phyloP scores from a whole-genome alignment of 2,113 vertebrate species.

The Brachyistius frenatus region DNA sequence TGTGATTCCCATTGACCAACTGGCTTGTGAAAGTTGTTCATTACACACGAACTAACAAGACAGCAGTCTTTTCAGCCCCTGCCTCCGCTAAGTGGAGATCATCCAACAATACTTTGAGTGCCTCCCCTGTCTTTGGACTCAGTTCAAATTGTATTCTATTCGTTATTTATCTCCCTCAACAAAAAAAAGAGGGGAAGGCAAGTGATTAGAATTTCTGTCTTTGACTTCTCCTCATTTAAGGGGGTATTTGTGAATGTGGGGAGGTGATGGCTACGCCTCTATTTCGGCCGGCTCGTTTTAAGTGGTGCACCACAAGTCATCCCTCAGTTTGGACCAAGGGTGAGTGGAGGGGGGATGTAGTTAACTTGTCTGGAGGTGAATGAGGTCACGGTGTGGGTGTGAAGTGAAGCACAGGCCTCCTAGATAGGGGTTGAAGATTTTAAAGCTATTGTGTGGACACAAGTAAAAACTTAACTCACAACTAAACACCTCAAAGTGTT shows the following conservation, averaged over 20 bases:
- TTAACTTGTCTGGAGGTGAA: slow-evolving; percentile 77
- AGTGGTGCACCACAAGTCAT: slow-evolving; percentile 63
- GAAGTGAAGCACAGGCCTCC: slow-evolving; percentile 62
- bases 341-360: slow-evolving; percentile 47
- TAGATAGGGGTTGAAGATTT: slow-evolving; percentile 41
- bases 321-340: slow-evolving; percentile 56
- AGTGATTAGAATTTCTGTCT: slow-evolving; percentile 84
- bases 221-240: slow-evolving; percentile 82
- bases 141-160: slow-evolving; percentile 80
- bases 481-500: slow-evolving; percentile 37
- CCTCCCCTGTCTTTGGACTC: slow-evolving; percentile 79
- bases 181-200: slow-evolving; percentile 79
- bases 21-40: slow-evolving; percentile 84
- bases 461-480: slow-evolving; percentile 33
- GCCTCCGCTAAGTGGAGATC: slow-evolving; percentile 83
- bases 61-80: slow-evolving; percentile 80
- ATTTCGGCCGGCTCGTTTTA: slow-evolving; percentile 70
- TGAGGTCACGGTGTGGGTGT: slow-evolving; percentile 62
- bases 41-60: slow-evolving; percentile 84
- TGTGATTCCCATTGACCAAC: slow-evolving; percentile 82
- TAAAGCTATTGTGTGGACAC: slow-evolving; percentile 49
- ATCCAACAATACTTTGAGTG: slow-evolving; percentile 82
- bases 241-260: slow-evolving; percentile 79
- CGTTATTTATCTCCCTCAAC: slow-evolving; percentile 79
- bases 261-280: slow-evolving; percentile 83